Evolutionary conservation across 2,888 invertebrate species (phyloP).

Genomic region (Caenorhabditis wallacei): DNA sequence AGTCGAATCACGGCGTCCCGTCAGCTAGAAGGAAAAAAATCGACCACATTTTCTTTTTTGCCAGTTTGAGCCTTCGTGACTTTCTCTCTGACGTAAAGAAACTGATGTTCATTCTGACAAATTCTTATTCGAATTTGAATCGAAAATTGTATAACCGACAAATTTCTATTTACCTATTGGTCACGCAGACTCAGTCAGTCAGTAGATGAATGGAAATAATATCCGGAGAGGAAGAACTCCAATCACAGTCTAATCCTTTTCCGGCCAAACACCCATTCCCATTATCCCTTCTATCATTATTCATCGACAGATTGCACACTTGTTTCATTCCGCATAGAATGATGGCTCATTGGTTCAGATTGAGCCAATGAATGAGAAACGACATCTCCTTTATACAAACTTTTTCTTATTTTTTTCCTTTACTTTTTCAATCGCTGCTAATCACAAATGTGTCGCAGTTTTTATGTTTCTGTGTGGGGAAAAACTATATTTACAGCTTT

Average conservation of each 20-base stretch:
- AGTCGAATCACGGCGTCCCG: constrained; percentile 8
- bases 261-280: neutral
- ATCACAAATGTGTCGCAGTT: neutral
- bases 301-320: neutral
- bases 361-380: constrained; percentile 12
- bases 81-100: no score
- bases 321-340: neutral
- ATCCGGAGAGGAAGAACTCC: constrained; percentile 37
- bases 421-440: neutral
- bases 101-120: no score
- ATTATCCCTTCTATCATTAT: constrained; percentile 1
- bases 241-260: constrained; percentile 24
- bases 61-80: no score
- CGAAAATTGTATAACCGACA: neutral
- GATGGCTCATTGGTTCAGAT: constrained; percentile 2
- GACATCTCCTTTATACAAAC: constrained; percentile 4
- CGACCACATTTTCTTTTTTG: constrained; percentile 4
- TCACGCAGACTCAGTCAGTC: neutral
- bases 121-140: no score
- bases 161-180: neutral
- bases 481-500: neutral
- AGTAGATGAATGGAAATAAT: constrained; percentile 8
- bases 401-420: neutral
- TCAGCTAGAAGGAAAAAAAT: neutral
- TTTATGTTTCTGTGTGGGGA: neutral